Base-by-base conservation (phyloP, 1,140 invertebrate species). In the Colletes gigas region DNA sequence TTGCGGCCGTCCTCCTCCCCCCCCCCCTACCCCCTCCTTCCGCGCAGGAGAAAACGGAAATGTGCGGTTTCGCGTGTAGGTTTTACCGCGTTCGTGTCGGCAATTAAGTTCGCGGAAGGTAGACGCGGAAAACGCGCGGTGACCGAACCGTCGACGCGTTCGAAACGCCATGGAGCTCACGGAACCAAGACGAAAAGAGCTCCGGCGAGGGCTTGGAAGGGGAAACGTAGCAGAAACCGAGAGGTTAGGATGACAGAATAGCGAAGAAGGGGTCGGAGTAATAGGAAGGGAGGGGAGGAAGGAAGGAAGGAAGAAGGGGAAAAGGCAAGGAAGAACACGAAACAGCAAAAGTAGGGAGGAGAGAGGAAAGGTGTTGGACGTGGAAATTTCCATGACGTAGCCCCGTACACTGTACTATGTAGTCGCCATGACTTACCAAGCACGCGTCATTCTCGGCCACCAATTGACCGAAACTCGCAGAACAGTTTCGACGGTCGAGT, bases 301-400 rank as follows among this genome's bases (percentile, higher is more conserved):
- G 57, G 63, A 19, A 19, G 30, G 30, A 19, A 10, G n/a, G 17
- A 44, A 47, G 59, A 12, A 19, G 52, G 57, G 52, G 55, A 47
- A 50, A 67, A 10, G 60, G 52, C 59, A 66, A 71, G 39, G 55
- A 68, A 78, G 57, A 76, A 62, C 55, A 39, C 68, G 67, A 83
- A 70, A 65, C 67, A 63, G 44, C 62, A 47, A 30, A 30, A 52
- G 47, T 47, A 17, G n/a, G 55, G 67, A 69, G 60, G 57, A 41
- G 44, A 82, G 76, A 79, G 81, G 65, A 86, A 83, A 86, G 83
- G 79, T 85, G 76, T 82, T 66, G 44, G 72, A 71, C 74, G 73
- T 83, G 87, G 85, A 89, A 89, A 89, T 88, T 89, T 89, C 88
- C 88, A 89, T 88, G 85, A 88, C 88, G 88, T 86, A 70, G 83